Percentiles rank a stretch among this genome's conserved stretches.
Evolutionary conservation across 2,113 vertebrate species (phyloP).

Genomic region (Chaenogobius annularis): DNA sequence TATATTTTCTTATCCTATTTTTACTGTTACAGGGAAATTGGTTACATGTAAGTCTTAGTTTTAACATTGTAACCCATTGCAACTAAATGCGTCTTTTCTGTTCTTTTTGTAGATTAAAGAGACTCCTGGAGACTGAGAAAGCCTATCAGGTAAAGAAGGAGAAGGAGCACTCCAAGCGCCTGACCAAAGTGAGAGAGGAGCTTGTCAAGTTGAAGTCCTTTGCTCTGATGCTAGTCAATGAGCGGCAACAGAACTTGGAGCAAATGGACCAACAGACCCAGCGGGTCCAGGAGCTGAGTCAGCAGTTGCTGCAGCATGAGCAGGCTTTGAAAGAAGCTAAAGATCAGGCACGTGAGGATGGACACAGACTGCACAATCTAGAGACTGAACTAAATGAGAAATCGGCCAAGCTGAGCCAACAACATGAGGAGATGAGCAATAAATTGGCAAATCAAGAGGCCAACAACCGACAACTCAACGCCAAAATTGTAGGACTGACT

Average conservation of each 20-base stretch:
- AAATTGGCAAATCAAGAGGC: slow-evolving; percentile 87
- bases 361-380: slow-evolving; percentile 84
- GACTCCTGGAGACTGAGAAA: slow-evolving; percentile 94
- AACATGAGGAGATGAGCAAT: slow-evolving; percentile 91
- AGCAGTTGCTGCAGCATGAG: slow-evolving; percentile 88
- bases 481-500: slow-evolving; percentile 83
- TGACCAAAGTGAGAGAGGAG: slow-evolving; percentile 89
- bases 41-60: not conserved
- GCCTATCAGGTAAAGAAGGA: slow-evolving; percentile 91
- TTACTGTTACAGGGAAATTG: not conserved
- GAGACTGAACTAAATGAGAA: slow-evolving; percentile 90
- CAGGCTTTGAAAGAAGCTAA: slow-evolving; percentile 81
- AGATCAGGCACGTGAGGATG: slow-evolving; percentile 84
- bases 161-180: slow-evolving; percentile 87
- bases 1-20: no score
- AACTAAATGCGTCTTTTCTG: slow-evolving; percentile 6
- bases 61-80: not conserved
- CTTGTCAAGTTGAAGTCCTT: slow-evolving; percentile 96
- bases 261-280: slow-evolving; percentile 93
- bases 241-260: slow-evolving; percentile 94
- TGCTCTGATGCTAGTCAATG: slow-evolving; percentile 96
- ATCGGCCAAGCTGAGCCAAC: slow-evolving; percentile 83
- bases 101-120: slow-evolving; percentile 85
- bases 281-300: slow-evolving; percentile 87
- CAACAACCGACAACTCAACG: slow-evolving; percentile 85